phyloP scores from a whole-genome alignment of 2,113 vertebrate genomes.

The Neopipo cinnamomea region DNA sequence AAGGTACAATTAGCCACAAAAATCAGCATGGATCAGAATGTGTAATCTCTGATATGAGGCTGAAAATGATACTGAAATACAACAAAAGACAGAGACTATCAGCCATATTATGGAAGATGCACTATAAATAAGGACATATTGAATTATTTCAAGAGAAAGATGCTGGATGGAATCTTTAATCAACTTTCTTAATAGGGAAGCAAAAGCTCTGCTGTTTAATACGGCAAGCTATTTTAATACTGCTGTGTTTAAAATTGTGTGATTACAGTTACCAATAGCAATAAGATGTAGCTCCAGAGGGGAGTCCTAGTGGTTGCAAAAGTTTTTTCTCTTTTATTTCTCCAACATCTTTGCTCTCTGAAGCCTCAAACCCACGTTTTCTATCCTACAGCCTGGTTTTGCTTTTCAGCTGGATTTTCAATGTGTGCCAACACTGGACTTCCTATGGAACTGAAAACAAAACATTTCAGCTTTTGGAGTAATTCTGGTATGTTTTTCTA shows the following conservation, averaged over 20 bases:
- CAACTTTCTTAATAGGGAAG: slow-evolving; percentile 38
- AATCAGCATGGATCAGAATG: slow-evolving; percentile 46
- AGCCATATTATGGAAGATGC: slow-evolving; percentile 18
- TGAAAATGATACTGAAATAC: slow-evolving; percentile 48
- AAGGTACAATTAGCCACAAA: slow-evolving; percentile 38
- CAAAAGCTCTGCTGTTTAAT: background rate
- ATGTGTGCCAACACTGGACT: slow-evolving; percentile 8
- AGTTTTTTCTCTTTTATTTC: slow-evolving; percentile 62
- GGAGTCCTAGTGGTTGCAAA: slow-evolving; percentile 53
- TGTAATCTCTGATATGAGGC: slow-evolving; percentile 3
- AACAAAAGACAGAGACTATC: slow-evolving; percentile 21
- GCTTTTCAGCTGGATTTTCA: slow-evolving; percentile 50
- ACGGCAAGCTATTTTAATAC: slow-evolving; percentile 42
- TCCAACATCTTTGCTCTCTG: slow-evolving; percentile 48
- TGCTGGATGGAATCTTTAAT: slow-evolving; percentile 48
- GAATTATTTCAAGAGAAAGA: slow-evolving; percentile 55
- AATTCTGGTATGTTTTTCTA: background rate
- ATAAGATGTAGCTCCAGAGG: slow-evolving; percentile 41
- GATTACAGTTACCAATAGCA: slow-evolving; percentile 41
- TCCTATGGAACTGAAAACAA: slow-evolving; percentile 41
- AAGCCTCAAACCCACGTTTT: slow-evolving; percentile 44
- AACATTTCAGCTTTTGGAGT: background rate
- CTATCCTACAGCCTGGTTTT: slow-evolving; percentile 1
- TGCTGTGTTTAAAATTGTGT: slow-evolving; percentile 29
- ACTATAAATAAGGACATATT: slow-evolving; percentile 40